These are phyloP conservation scores for Apodemus speciosus DNA, from an alignment of 2,113 vertebrate genomes.

Conservation along the genomic window DNA sequence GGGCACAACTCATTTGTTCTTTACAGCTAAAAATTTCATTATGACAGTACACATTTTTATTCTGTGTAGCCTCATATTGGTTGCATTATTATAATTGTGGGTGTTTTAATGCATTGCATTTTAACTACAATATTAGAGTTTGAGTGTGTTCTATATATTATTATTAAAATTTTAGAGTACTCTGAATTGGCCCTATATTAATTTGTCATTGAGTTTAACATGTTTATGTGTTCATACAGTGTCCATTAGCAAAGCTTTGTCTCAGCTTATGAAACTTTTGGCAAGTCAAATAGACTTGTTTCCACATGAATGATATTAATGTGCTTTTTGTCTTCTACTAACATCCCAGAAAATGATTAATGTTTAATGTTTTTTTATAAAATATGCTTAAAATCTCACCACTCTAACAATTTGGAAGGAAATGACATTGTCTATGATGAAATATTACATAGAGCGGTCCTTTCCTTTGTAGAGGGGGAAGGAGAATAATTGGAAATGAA, in stretches of 20 bases:
- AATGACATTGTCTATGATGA: neutral
- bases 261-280: neutral
- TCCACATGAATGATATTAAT: constrained; percentile 23
- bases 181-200: neutral
- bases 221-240: neutral
- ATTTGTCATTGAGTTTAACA: neutral
- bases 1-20: neutral
- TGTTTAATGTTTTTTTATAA: neutral
- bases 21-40: neutral
- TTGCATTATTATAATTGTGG: neutral
- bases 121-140: neutral
- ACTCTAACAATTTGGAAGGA: constrained; percentile 41
- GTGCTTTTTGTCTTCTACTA: neutral
- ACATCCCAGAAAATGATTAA: neutral
- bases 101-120: neutral
- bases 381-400: neutral
- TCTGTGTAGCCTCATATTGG: neutral
- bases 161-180: neutral
- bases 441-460: neutral
- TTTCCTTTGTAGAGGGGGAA: constrained; percentile 36
- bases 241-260: neutral
- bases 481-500: constrained; percentile 39
- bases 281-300: constrained; percentile 23
- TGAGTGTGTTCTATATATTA: neutral
- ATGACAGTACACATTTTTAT: neutral